A percentile compares a stretch with the other conserved stretches of the same genome.
Evolutionary conservation across 1,140 invertebrate species (phyloP).

Genomic region (Myzus persicae): DNA sequence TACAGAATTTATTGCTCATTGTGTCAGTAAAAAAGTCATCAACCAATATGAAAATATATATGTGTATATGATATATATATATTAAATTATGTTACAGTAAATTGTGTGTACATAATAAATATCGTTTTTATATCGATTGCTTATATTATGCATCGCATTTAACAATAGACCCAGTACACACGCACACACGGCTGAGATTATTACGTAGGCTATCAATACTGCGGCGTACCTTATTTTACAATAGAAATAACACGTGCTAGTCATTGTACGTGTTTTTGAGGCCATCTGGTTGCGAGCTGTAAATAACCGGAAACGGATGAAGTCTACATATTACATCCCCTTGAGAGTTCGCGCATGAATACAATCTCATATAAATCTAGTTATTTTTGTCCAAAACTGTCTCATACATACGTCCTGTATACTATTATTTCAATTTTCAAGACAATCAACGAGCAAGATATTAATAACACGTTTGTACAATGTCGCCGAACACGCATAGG

Average conservation of each 20-base stretch:
- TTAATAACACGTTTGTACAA: background rate
- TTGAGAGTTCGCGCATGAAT: constrained; percentile 14
- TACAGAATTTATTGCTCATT: background rate
- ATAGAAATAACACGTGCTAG: constrained; percentile 30
- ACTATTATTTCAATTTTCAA: background rate
- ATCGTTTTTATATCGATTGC: background rate
- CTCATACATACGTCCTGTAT: background rate
- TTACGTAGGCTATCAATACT: background rate
- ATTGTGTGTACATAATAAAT: background rate
- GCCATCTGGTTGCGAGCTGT: background rate
- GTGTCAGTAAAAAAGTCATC: background rate
- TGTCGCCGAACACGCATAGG: too few relatives aligned
- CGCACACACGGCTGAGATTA: background rate
- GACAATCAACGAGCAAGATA: background rate
- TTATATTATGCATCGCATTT: background rate
- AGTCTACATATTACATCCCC: constrained; percentile 30
- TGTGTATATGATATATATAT: background rate
- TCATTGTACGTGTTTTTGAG: background rate
- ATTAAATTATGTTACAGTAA: background rate
- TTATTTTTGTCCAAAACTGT: constrained; percentile 19
- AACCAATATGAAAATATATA: too few relatives aligned
- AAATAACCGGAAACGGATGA: constrained; percentile 36
- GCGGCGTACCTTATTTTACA: background rate
- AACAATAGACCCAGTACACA: constrained; percentile 18
- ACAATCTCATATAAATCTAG: background rate